Evolutionary conservation across 2,888 invertebrate genomes (phyloP).

Genomic region (Cancer borealis): DNA sequence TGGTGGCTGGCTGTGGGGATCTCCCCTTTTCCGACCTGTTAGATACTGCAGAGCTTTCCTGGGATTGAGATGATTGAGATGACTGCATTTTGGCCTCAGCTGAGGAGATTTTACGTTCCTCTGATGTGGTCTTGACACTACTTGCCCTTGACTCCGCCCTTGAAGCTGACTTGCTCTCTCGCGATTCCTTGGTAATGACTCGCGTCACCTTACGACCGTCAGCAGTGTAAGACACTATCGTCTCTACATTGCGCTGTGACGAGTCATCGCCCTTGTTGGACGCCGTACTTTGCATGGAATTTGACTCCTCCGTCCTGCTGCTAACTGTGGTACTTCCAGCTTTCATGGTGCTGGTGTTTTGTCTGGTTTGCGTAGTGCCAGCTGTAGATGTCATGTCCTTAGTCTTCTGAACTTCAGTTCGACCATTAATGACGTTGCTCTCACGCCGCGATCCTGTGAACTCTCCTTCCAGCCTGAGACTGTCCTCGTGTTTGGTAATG

Average conservation of each 20-base stretch:
- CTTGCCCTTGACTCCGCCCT: constrained; percentile 70
- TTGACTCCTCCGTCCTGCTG: constrained; percentile 60
- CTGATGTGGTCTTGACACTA: constrained; percentile 68
- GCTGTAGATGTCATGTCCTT: constrained; percentile 24
- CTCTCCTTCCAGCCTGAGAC: constrained; percentile 81
- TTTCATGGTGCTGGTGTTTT: constrained; percentile 54
- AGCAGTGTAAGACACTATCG: constrained; percentile 69
- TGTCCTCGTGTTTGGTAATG: constrained; percentile 79
- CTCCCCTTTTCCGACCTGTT: constrained; percentile 37
- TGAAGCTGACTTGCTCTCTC: constrained; percentile 73
- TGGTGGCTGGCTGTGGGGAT: constrained; percentile 60
- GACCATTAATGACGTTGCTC: constrained; percentile 54
- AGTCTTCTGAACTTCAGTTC: constrained; percentile 47
- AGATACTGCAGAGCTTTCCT: constrained; percentile 35
- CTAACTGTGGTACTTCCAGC: constrained; percentile 55
- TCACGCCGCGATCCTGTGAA: constrained; percentile 66
- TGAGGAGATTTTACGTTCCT: constrained; percentile 76
- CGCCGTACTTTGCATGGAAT: constrained; percentile 58
- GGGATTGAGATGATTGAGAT: constrained; percentile 41
- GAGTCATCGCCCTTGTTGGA: constrained; percentile 56
- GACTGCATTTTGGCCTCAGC: constrained; percentile 74
- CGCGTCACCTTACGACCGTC: constrained; percentile 74
- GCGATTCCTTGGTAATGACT: constrained; percentile 70
- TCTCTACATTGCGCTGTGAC: constrained; percentile 65
- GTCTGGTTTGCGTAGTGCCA: constrained; percentile 45